Evolutionary conservation across 2,797 vertebrate genomes (phyloP), one percentile per base, ranked within the genome.

Genomic region (Carduelis carduelis): DNA sequence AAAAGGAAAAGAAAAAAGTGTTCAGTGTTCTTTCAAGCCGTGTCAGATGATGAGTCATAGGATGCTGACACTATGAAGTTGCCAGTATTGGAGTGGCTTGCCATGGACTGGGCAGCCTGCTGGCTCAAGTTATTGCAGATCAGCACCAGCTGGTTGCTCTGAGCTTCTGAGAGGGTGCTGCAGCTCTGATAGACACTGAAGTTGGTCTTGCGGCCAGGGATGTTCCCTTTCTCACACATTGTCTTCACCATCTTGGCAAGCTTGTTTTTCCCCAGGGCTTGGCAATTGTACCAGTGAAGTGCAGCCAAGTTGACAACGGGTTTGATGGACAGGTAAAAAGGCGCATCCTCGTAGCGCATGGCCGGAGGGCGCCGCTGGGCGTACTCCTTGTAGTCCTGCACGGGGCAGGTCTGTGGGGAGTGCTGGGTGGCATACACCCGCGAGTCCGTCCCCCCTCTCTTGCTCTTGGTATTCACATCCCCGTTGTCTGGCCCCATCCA

Each of bases 221-320:
- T 98, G 96, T 98, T 98, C 90, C 98, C 98, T 91, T 98, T 98
- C 96, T 98, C 98, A 1, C 98, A 98, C 98, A 98, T 98, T 0
- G 98, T 98, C 97, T 98, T 98, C 85, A 98, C 98, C 98, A 98
- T 98, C 97, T 98, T 98, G 89, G 98, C 98, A 85, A 98, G 97
- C 94, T 98, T 98, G 95, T 98, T 98, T 96, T 98, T 98, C 81
- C 98, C 98, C 19, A 98, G 98, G 44, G 98, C 98, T 87, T 98
- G 98, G 93, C 98, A 98, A 30, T 98, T 98, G 97, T 98, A 98
- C 98, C 98, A 98, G 41, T 98, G 98, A 52, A 98, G 98, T 0
- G 98, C 98, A 0, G 98, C 98, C 94, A 98, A 76, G 94, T 98
- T 98, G 89, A 98, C 98, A 0, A 98, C 98, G 0, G 98, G 98